Evolutionary conservation across 2,888 invertebrate genomes (phyloP).

Genomic region (Achlya flavicornis): DNA sequence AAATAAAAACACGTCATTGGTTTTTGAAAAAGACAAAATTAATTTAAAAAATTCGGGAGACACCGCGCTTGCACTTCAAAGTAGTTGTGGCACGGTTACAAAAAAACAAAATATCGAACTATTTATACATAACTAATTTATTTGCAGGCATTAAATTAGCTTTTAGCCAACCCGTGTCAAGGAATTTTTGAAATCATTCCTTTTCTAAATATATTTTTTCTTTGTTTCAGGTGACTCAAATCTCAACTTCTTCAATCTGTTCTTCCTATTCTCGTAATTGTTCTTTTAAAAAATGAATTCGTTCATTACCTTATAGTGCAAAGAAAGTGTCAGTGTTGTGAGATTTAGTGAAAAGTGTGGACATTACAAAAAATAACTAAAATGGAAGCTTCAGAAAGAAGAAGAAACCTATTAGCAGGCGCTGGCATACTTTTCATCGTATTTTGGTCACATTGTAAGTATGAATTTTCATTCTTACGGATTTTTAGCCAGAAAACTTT

Average conservation of each 20-base stretch:
- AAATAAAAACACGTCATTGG: too few species aligned
- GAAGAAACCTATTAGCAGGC: slow-evolving; percentile 53
- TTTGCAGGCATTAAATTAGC: too few species aligned
- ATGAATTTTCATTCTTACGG: slow-evolving; percentile 19
- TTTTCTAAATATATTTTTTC: slow-evolving; percentile 16
- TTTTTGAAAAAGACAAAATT: too few species aligned
- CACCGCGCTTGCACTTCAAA: too few species aligned
- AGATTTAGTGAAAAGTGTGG: slow-evolving; percentile 23
- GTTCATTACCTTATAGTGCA: slow-evolving; percentile 33
- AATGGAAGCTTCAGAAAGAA: slow-evolving; percentile 78
- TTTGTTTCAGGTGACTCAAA: slow-evolving; percentile 43
- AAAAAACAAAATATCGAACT: too few species aligned
- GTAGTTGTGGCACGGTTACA: too few species aligned
- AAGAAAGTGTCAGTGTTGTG: slow-evolving; percentile 32
- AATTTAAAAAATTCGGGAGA: too few species aligned
- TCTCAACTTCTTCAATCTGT: slow-evolving; percentile 24
- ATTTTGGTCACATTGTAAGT: slow-evolving; percentile 75
- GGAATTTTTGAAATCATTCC: too few species aligned
- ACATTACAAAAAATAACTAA: slow-evolving; percentile 32
- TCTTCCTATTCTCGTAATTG: slow-evolving; percentile 22
- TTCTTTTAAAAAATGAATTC: slow-evolving; percentile 36
- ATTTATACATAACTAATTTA: too few species aligned
- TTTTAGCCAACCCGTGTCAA: too few species aligned
- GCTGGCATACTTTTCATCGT: slow-evolving; percentile 60
- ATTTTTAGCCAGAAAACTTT: too few species aligned